phyloP scores from a whole-genome alignment of 1,140 invertebrate genomes.

The Pectinophora gossypiella region DNA sequence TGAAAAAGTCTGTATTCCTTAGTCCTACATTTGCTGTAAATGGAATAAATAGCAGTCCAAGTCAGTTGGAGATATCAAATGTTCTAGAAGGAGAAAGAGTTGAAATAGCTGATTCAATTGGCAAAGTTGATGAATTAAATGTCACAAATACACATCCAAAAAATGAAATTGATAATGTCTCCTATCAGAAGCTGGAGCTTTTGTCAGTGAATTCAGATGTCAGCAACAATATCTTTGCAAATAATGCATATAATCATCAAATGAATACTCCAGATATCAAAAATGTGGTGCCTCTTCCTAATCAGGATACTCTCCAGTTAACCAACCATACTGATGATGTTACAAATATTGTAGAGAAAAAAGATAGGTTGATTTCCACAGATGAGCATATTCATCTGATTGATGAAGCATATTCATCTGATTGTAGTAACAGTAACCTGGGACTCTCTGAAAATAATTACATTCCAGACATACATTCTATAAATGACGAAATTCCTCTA shows the following conservation, averaged over 20 bases:
- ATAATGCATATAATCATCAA: too few species aligned
- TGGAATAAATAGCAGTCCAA: slow-evolving; percentile 18
- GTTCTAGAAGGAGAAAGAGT: neutral
- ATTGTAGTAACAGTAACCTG: neutral
- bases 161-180: too few species aligned
- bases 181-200: too few species aligned
- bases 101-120: neutral
- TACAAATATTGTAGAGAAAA: neutral
- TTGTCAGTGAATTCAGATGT: too few species aligned
- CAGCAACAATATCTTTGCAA: too few species aligned
- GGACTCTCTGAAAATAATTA: neutral
- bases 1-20: slow-evolving; percentile 58
- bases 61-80: slow-evolving; percentile 27
- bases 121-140: neutral
- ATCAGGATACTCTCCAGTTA: too few species aligned
- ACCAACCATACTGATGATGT: too few species aligned
- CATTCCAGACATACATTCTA: neutral
- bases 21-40: slow-evolving; percentile 48
- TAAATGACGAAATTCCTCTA: neutral
- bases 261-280: too few species aligned
- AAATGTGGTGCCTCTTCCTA: too few species aligned
- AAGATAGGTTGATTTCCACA: neutral
- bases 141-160: neutral
- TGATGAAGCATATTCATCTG: neutral
- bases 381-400: neutral